Evolutionary conservation across 2,113 vertebrate species (phyloP).

Genomic region (Trichomycterus rosablanca): DNA sequence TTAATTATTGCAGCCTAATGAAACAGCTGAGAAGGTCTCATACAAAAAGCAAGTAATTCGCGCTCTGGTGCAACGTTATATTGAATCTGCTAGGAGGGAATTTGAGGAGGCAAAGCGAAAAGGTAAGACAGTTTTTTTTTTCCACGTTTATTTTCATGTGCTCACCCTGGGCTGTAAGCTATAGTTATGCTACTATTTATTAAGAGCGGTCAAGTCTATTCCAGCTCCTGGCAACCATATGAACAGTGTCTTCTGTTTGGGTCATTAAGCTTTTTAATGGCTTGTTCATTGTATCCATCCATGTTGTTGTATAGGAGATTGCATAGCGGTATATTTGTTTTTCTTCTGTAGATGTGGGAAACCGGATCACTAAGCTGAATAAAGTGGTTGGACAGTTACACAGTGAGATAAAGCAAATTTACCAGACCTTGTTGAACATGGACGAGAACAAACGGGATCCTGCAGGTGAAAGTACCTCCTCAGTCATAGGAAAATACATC

Average conservation of each 20-base stretch:
- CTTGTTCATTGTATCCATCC: too few relatives aligned
- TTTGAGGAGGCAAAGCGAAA: slow-evolving; percentile 81
- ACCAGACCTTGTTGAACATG: slow-evolving; percentile 50
- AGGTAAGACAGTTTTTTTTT: too few relatives aligned
- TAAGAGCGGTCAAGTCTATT: too few relatives aligned
- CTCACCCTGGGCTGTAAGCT: too few relatives aligned
- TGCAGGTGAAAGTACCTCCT: slow-evolving; percentile 54
- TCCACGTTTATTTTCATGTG: too few relatives aligned
- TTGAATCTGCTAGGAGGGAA: slow-evolving; percentile 78
- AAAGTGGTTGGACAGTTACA: slow-evolving; percentile 74
- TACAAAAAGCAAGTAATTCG: slow-evolving; percentile 78
- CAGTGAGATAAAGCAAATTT: slow-evolving; percentile 65
- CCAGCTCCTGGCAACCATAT: too few relatives aligned
- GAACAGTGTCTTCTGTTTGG: too few relatives aligned
- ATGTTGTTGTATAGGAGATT: too few relatives aligned
- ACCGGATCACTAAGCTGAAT: slow-evolving; percentile 80
- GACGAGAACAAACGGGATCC: background rate
- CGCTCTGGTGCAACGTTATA: slow-evolving; percentile 82
- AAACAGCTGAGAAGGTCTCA: slow-evolving; percentile 48
- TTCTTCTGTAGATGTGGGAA: slow-evolving; percentile 72
- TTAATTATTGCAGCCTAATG: slow-evolving; percentile 40
- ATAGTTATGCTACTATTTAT: too few relatives aligned
- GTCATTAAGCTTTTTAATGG: too few relatives aligned
- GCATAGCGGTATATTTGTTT: too few relatives aligned
- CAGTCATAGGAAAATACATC: slow-evolving; percentile 77